Percentiles rank a stretch among this genome's conserved stretches.
phyloP scores from a whole-genome alignment of 2,888 invertebrate species.

The Toxonevra muliebris region DNA sequence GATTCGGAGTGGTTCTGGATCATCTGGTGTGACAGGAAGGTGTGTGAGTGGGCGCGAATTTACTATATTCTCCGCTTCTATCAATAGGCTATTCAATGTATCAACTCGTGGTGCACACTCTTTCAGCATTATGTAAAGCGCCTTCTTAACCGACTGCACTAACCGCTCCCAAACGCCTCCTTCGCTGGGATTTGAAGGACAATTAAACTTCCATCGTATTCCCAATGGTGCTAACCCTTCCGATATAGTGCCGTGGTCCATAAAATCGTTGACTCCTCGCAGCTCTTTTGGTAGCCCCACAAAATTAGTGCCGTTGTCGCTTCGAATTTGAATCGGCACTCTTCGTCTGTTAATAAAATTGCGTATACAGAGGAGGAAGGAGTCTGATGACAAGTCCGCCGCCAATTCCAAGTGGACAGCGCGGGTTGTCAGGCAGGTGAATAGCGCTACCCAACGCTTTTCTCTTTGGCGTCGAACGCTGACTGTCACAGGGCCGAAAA shows the following conservation, averaged over 20 bases:
- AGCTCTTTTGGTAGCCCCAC: constrained; percentile 29
- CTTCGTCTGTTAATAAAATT: constrained; percentile 36
- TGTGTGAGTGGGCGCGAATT: constrained; percentile 34
- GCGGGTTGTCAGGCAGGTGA: constrained; percentile 36
- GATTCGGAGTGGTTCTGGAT: constrained; percentile 26
- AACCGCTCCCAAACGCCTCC: constrained; percentile 44
- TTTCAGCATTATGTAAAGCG: constrained; percentile 26
- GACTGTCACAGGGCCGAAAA: constrained; percentile 30
- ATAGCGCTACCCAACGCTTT: constrained; percentile 37
- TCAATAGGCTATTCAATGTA: constrained; percentile 27
- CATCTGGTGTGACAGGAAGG: constrained; percentile 23
- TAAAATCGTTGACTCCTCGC: constrained; percentile 5
- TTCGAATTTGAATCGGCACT: constrained; percentile 29
- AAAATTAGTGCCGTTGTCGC: constrained; percentile 38
- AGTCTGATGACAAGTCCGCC: constrained; percentile 19
- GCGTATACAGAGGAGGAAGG: constrained; percentile 21
- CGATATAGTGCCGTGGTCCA: constrained; percentile 12
- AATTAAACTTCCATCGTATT: constrained; percentile 35
- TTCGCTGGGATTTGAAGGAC: constrained; percentile 34
- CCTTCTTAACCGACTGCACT: constrained; percentile 32
- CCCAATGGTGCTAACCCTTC: constrained; percentile 8
- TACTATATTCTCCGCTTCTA: constrained; percentile 32
- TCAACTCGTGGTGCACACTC: constrained; percentile 29
- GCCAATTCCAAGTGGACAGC: constrained; percentile 36
- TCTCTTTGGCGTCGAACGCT: constrained; percentile 24